Evolutionary conservation across 2,113 vertebrate species (phyloP).

Genomic region (Solea solea): DNA sequence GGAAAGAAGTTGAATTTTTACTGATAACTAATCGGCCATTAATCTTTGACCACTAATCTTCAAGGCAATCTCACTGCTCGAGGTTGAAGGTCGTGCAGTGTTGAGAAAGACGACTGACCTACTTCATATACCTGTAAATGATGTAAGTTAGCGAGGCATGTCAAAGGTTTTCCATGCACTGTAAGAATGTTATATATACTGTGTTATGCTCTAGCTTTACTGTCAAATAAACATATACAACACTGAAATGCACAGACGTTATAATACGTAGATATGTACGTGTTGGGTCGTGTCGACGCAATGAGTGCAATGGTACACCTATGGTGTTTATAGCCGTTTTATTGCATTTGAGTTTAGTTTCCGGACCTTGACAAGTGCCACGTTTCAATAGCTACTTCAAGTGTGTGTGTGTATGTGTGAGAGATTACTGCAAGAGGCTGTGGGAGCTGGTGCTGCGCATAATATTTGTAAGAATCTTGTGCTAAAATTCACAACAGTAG

Average conservation of each 20-base stretch:
- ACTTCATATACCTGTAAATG: background rate
- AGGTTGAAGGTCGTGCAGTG: slow-evolving; percentile 21
- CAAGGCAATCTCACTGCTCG: background rate
- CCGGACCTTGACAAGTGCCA: no score
- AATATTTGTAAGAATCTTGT: no score
- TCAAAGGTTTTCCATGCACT: slow-evolving; percentile 4
- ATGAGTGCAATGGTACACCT: no score
- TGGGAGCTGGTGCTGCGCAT: no score
- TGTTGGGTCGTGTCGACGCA: no score
- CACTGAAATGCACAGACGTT: background rate
- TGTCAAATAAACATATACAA: background rate
- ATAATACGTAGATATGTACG: no score
- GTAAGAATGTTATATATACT: background rate
- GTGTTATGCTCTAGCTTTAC: background rate
- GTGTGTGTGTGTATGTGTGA: no score
- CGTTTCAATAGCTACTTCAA: no score
- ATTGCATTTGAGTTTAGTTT: no score
- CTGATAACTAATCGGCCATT: slow-evolving; percentile 6
- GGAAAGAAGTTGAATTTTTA: background rate
- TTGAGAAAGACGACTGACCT: slow-evolving; percentile 3
- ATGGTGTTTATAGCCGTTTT: no score
- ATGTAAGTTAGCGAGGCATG: background rate
- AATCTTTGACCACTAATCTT: slow-evolving; percentile 14
- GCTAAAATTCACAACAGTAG: no score
- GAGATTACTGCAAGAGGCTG: no score